phyloP scores from a whole-genome alignment of 2,797 vertebrate species.

The Mergus octosetaceus region DNA sequence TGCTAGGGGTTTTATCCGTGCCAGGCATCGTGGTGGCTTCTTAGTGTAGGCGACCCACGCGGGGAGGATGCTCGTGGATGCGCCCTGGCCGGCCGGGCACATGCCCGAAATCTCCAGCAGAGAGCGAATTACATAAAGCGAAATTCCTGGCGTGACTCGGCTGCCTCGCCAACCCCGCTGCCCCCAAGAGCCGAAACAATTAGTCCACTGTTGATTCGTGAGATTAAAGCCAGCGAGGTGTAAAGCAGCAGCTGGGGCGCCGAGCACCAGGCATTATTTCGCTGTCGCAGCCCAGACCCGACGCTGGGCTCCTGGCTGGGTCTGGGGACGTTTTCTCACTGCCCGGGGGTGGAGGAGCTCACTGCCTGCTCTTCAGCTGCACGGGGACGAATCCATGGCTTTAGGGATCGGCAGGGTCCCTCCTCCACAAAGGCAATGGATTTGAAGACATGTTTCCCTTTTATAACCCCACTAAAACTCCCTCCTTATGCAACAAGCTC shows the following conservation, averaged over 20 bases:
- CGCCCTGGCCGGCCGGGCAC: too few relatives aligned
- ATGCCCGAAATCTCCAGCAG: too few relatives aligned
- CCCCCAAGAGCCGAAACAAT: slow-evolving; percentile 52
- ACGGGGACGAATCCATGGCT: neutral
- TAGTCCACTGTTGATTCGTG: slow-evolving; percentile 53
- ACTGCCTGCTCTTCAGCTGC: neutral
- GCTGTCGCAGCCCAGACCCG: neutral
- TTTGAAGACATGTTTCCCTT: neutral
- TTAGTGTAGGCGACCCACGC: too few relatives aligned
- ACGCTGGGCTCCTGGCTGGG: neutral
- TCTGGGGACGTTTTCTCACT: neutral
- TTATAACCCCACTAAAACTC: neutral
- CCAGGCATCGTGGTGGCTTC: too few relatives aligned
- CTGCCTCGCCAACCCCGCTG: slow-evolving; percentile 27
- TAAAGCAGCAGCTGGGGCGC: slow-evolving; percentile 22
- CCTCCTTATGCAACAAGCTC: neutral
- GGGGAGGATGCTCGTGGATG: too few relatives aligned
- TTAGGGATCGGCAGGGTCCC: fast-evolving
- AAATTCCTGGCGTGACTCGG: slow-evolving; percentile 57
- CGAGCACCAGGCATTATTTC: neutral
- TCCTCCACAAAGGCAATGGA: neutral
- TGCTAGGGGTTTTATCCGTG: too few relatives aligned
- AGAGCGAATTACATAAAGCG: slow-evolving; percentile 41
- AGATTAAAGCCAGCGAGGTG: slow-evolving; percentile 53
- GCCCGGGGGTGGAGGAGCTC: neutral